These are phyloP conservation scores for Endomychus coccineus DNA, from an alignment of 2,888 invertebrate genomes.

Conservation along the genomic window DNA sequence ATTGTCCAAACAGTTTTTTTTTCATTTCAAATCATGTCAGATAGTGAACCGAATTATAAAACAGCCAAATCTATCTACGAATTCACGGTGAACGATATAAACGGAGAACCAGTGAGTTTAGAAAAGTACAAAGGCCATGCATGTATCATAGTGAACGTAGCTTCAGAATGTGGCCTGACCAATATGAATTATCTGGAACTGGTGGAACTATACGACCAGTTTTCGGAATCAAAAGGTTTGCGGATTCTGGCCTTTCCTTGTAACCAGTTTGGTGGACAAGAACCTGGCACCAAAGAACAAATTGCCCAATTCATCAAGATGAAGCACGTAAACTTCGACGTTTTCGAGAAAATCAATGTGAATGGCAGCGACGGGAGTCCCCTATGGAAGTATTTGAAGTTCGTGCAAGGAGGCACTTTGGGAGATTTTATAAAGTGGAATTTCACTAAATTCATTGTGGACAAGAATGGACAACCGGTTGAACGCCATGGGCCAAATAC, in stretches of 20 bases:
- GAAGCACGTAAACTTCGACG: constrained; percentile 60
- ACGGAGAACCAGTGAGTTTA: constrained; percentile 71
- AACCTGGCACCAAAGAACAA: constrained; percentile 58
- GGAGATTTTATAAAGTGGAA: constrained; percentile 80
- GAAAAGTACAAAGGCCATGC: constrained; percentile 77
- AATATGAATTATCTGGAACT: constrained; percentile 76
- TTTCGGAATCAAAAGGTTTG: constrained; percentile 64
- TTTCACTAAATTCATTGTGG: constrained; percentile 76
- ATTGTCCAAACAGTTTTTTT: too few relatives aligned
- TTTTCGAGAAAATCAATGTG: constrained; percentile 66
- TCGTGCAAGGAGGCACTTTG: constrained; percentile 48
- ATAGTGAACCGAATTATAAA: too few relatives aligned
- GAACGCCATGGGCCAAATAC: constrained; percentile 54
- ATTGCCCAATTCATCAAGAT: constrained; percentile 57
- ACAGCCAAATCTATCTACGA: constrained; percentile 69
- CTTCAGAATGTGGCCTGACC: constrained; percentile 81
- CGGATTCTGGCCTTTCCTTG: constrained; percentile 80
- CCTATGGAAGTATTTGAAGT: constrained; percentile 55
- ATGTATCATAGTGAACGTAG: constrained; percentile 80
- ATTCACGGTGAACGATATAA: constrained; percentile 72
- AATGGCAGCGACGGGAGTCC: constrained; percentile 60
- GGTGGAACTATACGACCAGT: constrained; percentile 66
- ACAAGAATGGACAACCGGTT: constrained; percentile 62
- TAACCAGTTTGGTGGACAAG: constrained; percentile 74
- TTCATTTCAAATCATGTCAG: too few relatives aligned